A percentile compares a stretch with the other conserved stretches of the same genome.
Conservation (phyloP, 2,797 vertebrate species). For the Setipinna tenuifilis region DNA sequence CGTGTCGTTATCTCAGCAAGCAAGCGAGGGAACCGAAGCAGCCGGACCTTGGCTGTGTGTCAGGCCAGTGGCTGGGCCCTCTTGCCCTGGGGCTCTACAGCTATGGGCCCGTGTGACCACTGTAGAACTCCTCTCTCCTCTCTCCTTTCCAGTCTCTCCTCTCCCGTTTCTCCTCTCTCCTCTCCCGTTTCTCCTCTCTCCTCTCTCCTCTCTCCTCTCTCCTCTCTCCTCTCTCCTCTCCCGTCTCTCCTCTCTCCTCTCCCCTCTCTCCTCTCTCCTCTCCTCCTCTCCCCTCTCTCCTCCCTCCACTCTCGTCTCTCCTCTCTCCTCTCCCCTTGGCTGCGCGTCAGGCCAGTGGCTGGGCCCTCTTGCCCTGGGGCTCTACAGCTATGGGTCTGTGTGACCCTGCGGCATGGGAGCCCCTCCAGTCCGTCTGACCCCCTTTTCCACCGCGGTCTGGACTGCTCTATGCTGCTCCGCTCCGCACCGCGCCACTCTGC, state of each 20-base stretch:
- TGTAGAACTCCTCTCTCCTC: no score
- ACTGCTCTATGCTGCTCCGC: not conserved
- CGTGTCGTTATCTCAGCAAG: slow-evolving; percentile 16
- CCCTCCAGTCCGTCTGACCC: not conserved
- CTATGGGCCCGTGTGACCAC: not conserved
- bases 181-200: no score
- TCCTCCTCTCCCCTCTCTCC: no score
- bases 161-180: no score
- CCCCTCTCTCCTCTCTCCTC: no score
- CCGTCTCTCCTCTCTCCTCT: no score
- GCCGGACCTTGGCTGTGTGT: not conserved
- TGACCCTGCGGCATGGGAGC: slow-evolving; percentile 11
- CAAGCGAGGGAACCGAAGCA: not conserved
- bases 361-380: not conserved
- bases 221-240: no score
- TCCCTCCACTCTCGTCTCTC: no score
- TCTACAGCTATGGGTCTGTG: not conserved
- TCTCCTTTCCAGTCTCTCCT: no score
- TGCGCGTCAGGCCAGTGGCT: not conserved
- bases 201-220: no score
- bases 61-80: not conserved
- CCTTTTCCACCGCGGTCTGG: slow-evolving; percentile 23
- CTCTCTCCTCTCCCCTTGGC: no score
- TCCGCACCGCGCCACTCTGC: no score
- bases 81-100: not conserved